phyloP scores from a whole-genome alignment of 2,113 vertebrate species.

The Halcyon senegalensis region DNA sequence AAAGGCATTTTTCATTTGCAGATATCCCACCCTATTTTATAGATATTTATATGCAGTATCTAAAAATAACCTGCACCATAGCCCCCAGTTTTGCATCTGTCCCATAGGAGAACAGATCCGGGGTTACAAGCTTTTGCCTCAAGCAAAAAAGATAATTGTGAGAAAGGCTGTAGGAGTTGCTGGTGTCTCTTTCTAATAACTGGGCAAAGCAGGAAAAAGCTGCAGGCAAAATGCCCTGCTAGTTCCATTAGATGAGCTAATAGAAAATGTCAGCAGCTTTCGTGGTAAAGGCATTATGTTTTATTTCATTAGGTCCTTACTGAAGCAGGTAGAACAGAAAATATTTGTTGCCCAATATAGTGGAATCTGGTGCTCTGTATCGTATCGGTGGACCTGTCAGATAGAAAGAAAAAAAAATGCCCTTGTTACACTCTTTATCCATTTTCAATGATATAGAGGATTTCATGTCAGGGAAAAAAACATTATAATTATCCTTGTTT shows the following conservation, averaged over 20 bases:
- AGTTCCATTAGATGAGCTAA: neutral
- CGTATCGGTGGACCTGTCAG: neutral
- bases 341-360: neutral
- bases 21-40: neutral
- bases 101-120: neutral
- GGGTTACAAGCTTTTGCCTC: neutral
- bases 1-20: neutral
- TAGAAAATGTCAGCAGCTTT: constrained; percentile 23
- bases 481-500: neutral
- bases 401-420: neutral
- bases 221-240: neutral
- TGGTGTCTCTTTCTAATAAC: neutral
- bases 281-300: neutral
- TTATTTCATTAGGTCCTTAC: neutral
- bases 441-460: neutral
- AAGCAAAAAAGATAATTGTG: neutral
- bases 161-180: neutral
- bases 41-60: neutral
- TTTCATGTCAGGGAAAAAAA: neutral
- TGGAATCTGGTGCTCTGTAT: neutral
- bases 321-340: neutral
- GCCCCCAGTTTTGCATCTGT: neutral
- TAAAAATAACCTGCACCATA: neutral
- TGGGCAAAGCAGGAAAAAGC: constrained; percentile 4
- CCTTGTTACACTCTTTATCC: neutral